A percentile compares a stretch with the other conserved stretches of the same genome.
phyloP scores from a whole-genome alignment of 2,888 invertebrate genomes.

The Hydrotaea cyrtoneurina region DNA sequence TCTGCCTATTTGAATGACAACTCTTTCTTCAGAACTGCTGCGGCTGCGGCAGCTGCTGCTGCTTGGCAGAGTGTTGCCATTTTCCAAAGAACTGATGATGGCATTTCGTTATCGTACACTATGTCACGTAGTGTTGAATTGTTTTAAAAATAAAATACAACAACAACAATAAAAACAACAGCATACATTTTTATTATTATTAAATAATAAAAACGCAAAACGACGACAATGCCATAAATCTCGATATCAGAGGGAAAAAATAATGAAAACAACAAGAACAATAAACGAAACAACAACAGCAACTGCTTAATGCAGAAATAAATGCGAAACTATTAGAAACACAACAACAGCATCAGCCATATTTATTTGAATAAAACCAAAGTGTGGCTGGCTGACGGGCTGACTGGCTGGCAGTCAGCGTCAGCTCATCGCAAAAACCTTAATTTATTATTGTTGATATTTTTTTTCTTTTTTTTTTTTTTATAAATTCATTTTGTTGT shows the following conservation, averaged over 20 bases:
- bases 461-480: not conserved
- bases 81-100: constrained; percentile 13
- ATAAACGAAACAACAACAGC: not conserved
- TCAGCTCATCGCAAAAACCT: constrained; percentile 34
- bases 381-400: constrained; percentile 48
- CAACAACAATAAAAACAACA: no score
- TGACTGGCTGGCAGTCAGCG: constrained; percentile 35
- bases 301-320: constrained; percentile 2
- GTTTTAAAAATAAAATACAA: constrained; percentile 25
- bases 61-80: not conserved
- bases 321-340: constrained; percentile 39
- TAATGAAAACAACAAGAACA: constrained; percentile 5
- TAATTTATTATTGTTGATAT: constrained; percentile 42
- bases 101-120: constrained; percentile 26
- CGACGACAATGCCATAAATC: constrained; percentile 35
- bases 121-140: constrained; percentile 24
- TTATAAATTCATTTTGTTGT: not conserved
- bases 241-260: constrained; percentile 25
- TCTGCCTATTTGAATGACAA: no score
- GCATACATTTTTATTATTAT: constrained; percentile 24
- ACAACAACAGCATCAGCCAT: constrained; percentile 9
- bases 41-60: no score
- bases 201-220: constrained; percentile 35
- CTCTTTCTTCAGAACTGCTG: no score
- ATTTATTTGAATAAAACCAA: constrained; percentile 22